A percentile compares a stretch with the other conserved stretches of the same genome.
Evolutionary conservation across 2,113 vertebrate species (phyloP).

Genomic region (Xerus inauris): DNA sequence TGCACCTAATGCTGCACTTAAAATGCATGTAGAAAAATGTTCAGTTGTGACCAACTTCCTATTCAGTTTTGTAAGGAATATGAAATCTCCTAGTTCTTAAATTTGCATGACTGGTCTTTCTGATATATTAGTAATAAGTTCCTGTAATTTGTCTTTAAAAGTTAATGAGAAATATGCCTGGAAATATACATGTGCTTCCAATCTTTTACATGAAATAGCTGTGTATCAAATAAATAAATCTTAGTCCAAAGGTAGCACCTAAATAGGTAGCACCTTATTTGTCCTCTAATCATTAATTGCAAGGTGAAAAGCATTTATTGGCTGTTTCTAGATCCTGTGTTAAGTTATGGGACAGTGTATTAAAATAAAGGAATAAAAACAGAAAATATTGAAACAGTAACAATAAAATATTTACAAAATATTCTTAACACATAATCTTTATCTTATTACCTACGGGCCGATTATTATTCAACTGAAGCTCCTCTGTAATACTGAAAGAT

Average conservation of each 20-base stretch:
- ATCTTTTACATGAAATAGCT: constrained; percentile 15
- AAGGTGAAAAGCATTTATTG: constrained; percentile 71
- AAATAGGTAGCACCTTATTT: not conserved
- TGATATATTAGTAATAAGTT: not conserved
- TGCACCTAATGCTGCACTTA: not conserved
- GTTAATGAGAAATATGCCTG: constrained; percentile 62
- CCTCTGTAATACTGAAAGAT: not conserved
- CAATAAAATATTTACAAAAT: constrained; percentile 19
- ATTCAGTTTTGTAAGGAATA: not conserved
- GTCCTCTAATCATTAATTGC: constrained; percentile 15
- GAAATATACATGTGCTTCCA: constrained; percentile 22
- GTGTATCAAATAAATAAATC: constrained; percentile 7
- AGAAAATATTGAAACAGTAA: constrained; percentile 32
- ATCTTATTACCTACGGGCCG: not conserved
- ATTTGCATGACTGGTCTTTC: constrained; percentile 11
- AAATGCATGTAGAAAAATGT: constrained; percentile 6
- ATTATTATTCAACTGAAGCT: not conserved
- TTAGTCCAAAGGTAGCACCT: not conserved
- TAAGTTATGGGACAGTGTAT: not conserved
- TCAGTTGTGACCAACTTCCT: not conserved
- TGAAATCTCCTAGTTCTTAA: constrained; percentile 29
- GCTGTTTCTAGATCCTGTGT: not conserved
- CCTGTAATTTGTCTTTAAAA: constrained; percentile 13
- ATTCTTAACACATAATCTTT: not conserved
- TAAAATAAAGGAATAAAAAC: constrained; percentile 37